Evolutionary conservation across 1,140 invertebrate species (phyloP), one percentile per base, ranked within the genome.

Genomic region (Heliconius hewitsoni): DNA sequence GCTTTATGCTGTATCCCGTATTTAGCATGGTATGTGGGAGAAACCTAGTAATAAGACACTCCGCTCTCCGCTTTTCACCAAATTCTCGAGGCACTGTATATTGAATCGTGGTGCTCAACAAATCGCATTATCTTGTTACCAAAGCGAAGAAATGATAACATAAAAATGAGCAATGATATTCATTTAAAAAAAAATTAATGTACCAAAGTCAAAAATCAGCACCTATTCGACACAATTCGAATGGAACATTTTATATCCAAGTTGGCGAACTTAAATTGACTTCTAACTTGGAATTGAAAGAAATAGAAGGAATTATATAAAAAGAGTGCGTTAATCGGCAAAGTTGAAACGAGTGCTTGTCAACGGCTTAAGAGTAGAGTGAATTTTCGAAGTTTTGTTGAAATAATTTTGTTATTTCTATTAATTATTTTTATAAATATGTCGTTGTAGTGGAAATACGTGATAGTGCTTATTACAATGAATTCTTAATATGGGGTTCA

Each of bases 301-400:
- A 77, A 77, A 57, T 34, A 71, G 37, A 77, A 78, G 76, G 71
- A 74, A 83, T 81, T 60, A 79, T 80, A 77, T 73, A 83, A 80
- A 83, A 83, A 76, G 73, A 52, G 66, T 39, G 76, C 79, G 75
- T 80, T 82, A 83, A 83, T 83, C 80, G 80, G 55, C 34, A 79
- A 83, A 83, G 82, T 83, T 83, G 55, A 80, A 82, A 83, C 78
- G 82, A 82, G 78, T 78, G 19, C 80, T 81, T 82, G 82, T 83
- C 82, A 83, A 83, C 80, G 79, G 75, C 79, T 83, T 81, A 78
- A 83, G 75, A 52, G 75, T 80, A 74, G 75, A 81, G 71, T 81
- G 82, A 79, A 16, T 80, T 81, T 57, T 52, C 57, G 74, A 76
- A 80, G 66, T 76, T 82, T n/a, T 23, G n/a, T 3, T 57, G 55